Conservation (phyloP, 2,113 vertebrate species). For the Calonectris borealis region DNA sequence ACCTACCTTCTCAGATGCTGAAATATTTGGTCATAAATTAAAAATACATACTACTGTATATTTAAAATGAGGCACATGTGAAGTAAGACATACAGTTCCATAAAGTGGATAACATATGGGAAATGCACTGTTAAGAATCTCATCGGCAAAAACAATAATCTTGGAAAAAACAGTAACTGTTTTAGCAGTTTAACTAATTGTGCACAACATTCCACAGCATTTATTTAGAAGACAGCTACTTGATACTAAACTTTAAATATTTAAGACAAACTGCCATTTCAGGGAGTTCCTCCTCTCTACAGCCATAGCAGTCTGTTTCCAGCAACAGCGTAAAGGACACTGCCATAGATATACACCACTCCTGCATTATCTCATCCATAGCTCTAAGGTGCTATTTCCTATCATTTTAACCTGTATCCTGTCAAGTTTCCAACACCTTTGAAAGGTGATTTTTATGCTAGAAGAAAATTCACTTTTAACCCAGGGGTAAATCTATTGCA, state of each 20-base stretch:
- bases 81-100: not conserved
- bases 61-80: not conserved
- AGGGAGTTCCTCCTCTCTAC: not conserved
- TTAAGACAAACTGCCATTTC: not conserved
- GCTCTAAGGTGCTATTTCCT: not conserved
- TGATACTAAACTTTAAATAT: not conserved
- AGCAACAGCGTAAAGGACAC: not conserved
- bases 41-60: not conserved
- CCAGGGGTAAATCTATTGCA: not conserved
- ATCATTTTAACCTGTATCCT: not conserved
- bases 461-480: not conserved
- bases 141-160: not conserved
- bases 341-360: not conserved
- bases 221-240: not conserved
- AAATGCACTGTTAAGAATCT: not conserved
- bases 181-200: not conserved
- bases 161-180: not conserved
- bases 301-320: not conserved
- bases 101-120: not conserved
- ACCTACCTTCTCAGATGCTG: not conserved
- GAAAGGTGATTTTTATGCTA: not conserved
- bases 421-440: not conserved
- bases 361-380: not conserved
- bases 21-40: not conserved
- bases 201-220: not conserved